These are phyloP conservation scores for Schizothorax lantsangensis DNA, from an alignment of 2,797 vertebrate species.

Conservation along the genomic window DNA sequence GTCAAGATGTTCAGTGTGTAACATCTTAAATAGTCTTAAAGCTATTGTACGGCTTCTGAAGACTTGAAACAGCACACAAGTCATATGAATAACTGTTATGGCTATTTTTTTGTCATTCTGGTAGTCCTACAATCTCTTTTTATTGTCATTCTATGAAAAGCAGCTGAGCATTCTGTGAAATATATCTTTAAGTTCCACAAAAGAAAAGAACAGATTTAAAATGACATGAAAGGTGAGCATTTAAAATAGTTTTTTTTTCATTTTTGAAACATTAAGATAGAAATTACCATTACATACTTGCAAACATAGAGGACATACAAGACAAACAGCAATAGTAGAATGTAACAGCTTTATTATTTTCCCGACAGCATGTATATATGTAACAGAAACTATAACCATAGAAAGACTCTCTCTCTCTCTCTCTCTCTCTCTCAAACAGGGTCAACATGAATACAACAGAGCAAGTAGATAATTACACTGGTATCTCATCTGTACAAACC, in stretches of 20 bases:
- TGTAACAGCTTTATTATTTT: conserved; percentile 15
- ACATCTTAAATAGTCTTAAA: background rate
- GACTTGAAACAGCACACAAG: background rate
- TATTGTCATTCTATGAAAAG: background rate
- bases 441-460: conserved; percentile 30
- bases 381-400: background rate
- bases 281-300: background rate
- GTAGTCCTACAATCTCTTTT: background rate
- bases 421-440: background rate
- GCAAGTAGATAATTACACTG: conserved; percentile 30
- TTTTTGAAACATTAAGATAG: background rate
- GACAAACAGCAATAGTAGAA: background rate
- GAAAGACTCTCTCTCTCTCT: background rate
- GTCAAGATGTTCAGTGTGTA: background rate
- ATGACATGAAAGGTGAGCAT: background rate
- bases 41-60: background rate
- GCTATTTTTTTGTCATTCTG: background rate
- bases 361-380: background rate
- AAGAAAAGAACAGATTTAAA: background rate
- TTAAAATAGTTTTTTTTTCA: background rate
- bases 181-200: background rate
- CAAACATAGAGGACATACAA: background rate
- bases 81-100: background rate
- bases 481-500: conserved; percentile 43
- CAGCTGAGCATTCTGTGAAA: background rate